Conservation (phyloP, 2,888 invertebrate species). For the Adelphocoris suturalis region DNA sequence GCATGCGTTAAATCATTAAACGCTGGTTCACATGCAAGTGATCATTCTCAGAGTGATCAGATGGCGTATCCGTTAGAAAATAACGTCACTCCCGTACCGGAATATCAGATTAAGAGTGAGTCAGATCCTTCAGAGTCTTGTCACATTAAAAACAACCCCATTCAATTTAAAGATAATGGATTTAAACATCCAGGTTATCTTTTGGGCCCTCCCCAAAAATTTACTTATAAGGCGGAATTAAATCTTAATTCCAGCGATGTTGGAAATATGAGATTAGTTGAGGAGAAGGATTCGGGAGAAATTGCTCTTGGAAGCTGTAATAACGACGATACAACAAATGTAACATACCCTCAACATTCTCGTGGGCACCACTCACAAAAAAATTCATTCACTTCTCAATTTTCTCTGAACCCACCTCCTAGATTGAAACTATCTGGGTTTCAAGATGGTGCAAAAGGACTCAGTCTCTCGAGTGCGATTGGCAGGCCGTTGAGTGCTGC, state of each 20-base stretch:
- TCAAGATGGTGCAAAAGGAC: not conserved
- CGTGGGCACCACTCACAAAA: not conserved
- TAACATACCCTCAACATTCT: conserved; percentile 43
- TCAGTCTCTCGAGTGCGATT: not conserved
- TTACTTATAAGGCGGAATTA: not conserved
- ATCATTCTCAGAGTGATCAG: conserved; percentile 20
- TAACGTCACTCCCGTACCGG: not conserved
- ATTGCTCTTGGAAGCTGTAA: not conserved
- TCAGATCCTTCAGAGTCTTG: not conserved
- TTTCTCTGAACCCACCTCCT: not conserved
- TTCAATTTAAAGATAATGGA: not conserved
- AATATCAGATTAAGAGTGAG: not conserved
- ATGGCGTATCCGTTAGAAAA: not conserved
- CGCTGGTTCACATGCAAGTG: not conserved
- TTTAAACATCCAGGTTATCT: not conserved
- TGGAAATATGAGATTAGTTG: not conserved
- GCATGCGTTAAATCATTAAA: conserved; percentile 5
- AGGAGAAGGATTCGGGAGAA: not conserved
- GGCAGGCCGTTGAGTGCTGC: not conserved
- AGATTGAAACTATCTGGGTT: conserved; percentile 11
- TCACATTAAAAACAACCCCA: not conserved
- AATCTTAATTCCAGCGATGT: conserved; percentile 6
- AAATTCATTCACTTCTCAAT: conserved; percentile 45
- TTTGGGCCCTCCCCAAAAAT: not conserved
- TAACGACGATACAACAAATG: conserved; percentile 21